A percentile compares a stretch with the other conserved stretches of the same genome.
phyloP scores from a whole-genome alignment of 30 jellyfish, hydroid and myxozoan genomes.

The Hydra vulgaris region DNA sequence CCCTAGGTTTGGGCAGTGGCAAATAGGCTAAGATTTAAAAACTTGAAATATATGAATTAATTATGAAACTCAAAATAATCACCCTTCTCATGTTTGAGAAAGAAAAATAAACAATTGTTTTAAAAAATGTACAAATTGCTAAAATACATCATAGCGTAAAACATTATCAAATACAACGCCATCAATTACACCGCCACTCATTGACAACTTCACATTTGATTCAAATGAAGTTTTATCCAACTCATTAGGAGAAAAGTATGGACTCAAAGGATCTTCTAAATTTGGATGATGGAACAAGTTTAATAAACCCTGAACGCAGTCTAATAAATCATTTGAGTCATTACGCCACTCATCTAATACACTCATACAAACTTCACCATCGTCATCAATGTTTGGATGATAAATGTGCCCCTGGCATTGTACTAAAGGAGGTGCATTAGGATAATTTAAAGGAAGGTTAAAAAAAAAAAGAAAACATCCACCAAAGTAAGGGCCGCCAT shows the following conservation, averaged over 20 bases:
- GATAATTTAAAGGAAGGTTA: slow-evolving; percentile 52
- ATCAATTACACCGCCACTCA: slow-evolving; percentile 64
- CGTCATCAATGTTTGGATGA: slow-evolving; percentile 91
- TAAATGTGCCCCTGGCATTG: slow-evolving; percentile 53
- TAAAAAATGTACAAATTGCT: too few relatives aligned
- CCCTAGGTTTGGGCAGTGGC: too few relatives aligned
- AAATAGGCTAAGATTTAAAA: too few relatives aligned
- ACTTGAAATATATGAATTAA: too few relatives aligned
- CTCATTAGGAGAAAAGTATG: slow-evolving; percentile 85
- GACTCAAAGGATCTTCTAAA: slow-evolving; percentile 82
- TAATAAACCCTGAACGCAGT: slow-evolving; percentile 66
- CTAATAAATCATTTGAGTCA: slow-evolving; percentile 34
- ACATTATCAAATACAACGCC: slow-evolving; percentile 42
- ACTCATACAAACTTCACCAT: slow-evolving; percentile 81
- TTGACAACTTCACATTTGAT: slow-evolving; percentile 51
- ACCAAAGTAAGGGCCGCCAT: slow-evolving; percentile 64
- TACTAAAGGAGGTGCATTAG: slow-evolving; percentile 45
- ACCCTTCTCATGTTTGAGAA: too few relatives aligned
- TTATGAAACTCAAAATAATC: too few relatives aligned
- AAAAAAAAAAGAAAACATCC: slow-evolving; percentile 51
- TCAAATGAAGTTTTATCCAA: slow-evolving; percentile 33
- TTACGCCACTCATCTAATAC: slow-evolving; percentile 79
- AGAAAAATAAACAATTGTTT: too few relatives aligned
- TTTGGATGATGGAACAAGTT: slow-evolving; percentile 71
- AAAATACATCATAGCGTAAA: too few relatives aligned